Base-by-base conservation (phyloP, 1,140 invertebrate species). In the Planococcus citri region DNA sequence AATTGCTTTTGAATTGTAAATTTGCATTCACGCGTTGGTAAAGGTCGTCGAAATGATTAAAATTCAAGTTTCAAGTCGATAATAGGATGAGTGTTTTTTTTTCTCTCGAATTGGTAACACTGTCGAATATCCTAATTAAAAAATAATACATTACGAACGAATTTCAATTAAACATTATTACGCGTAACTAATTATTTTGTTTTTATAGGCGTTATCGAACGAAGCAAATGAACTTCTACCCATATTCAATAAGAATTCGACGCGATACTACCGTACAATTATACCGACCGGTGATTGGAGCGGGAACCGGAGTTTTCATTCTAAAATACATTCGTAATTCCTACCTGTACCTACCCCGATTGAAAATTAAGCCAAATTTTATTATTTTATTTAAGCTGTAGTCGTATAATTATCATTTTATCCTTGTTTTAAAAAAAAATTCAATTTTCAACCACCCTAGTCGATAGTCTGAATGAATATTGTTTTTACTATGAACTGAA, bases 201-300 rank as follows among this genome's bases (percentile, higher is more conserved):
- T 17, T 73, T 79, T 80, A 6, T 77, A 96, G 93, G 91, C 93
- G 1, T 79, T 97, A 69, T 90, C 91, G 1, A 91, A 93, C 79
- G 95, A 97, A 80, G 95, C 95, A 0, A 97, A 95, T 81, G 95
- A 98, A 78, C 78, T 97, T 68, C 80, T 98, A 69, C 95, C 95
- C 0, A 89, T 98, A 67, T 98, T 97, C 82, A 98, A 98, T 79
- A 94, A 95, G 76, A 94, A 94, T 12, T 93, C 93, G 27, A 88
- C 87, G 14, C 89, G 88, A 76, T 92, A 95, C 78, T 98, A 98
- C 79, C 82, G 85, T 33, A 85, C 88, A 0, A 82, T 87, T 4
- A 83, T 90, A 33, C 88, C 88, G 51, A 87, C 88, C 0, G 89
- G 88, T 60, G 95, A 98, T 77, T 97, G 95, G 95, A 79, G 77